phyloP scores from a whole-genome alignment of 2,888 invertebrate genomes.

The Drosophila emarginata region DNA sequence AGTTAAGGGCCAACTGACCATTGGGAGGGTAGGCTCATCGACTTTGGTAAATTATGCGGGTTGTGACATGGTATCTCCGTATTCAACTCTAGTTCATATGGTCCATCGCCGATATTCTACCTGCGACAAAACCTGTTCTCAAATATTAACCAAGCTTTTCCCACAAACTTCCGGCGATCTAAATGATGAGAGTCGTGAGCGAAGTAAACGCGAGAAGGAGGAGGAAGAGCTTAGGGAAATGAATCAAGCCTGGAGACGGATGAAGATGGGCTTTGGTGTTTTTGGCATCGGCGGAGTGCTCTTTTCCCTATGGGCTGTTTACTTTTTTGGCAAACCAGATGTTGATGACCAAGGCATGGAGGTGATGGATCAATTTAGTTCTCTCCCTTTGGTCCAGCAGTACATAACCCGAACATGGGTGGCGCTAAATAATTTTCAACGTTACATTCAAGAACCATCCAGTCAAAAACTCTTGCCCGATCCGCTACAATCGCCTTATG shows the following conservation, averaged over 20 bases:
- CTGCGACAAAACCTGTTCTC: slow-evolving; percentile 50
- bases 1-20: not conserved
- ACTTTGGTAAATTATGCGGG: not conserved
- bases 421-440: slow-evolving; percentile 88
- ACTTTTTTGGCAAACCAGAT: slow-evolving; percentile 89
- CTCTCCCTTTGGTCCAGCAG: slow-evolving; percentile 87
- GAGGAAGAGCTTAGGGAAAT: slow-evolving; percentile 85
- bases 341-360: slow-evolving; percentile 88
- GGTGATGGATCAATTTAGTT: slow-evolving; percentile 89
- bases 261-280: slow-evolving; percentile 86
- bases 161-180: slow-evolving; percentile 83
- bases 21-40: not conserved
- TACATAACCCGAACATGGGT: slow-evolving; percentile 88
- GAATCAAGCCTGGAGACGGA: slow-evolving; percentile 88
- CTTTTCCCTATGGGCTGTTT: slow-evolving; percentile 85
- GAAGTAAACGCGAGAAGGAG: slow-evolving; percentile 81
- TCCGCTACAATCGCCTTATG: slow-evolving; percentile 93
- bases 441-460: slow-evolving; percentile 95
- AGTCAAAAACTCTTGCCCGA: slow-evolving; percentile 96
- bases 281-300: slow-evolving; percentile 86
- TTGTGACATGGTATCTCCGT: not conserved
- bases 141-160: slow-evolving; percentile 84
- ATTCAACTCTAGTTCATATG: slow-evolving; percentile 21
- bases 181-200: slow-evolving; percentile 82
- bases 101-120: slow-evolving; percentile 53